Conservation (phyloP, 2,113 vertebrate genomes). For the Melanocharis versteri region DNA sequence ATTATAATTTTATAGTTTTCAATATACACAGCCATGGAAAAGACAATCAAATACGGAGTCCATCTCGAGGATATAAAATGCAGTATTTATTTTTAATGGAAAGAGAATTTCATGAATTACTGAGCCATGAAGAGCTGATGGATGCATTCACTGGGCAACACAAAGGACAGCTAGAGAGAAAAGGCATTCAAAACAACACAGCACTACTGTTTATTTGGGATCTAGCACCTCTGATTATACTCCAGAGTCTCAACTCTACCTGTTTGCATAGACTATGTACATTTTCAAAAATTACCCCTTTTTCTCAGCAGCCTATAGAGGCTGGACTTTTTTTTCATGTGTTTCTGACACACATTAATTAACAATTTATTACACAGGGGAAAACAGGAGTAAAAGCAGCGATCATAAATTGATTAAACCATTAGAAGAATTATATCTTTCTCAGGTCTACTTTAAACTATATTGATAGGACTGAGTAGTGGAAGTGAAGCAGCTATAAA, state of each 20-base stretch:
- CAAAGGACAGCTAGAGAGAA: not conserved
- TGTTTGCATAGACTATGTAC: not conserved
- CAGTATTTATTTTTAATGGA: slow-evolving; percentile 81
- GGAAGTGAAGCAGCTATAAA: not conserved
- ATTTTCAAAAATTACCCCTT: not conserved
- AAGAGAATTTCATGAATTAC: slow-evolving; percentile 73
- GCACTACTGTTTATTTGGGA: not conserved
- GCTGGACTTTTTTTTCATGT: not conserved
- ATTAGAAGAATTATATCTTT: slow-evolving; percentile 38
- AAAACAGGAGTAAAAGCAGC: slow-evolving; percentile 34
- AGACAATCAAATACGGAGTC: slow-evolving; percentile 69
- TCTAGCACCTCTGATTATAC: not conserved
- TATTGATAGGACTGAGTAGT: not conserved
- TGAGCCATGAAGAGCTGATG: slow-evolving; percentile 59
- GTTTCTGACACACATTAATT: slow-evolving; percentile 9
- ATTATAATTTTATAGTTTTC: slow-evolving; percentile 79
- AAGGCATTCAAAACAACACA: not conserved
- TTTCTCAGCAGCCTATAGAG: not conserved
- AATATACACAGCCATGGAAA: slow-evolving; percentile 34
- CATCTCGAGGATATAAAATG: slow-evolving; percentile 71
- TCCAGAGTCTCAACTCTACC: not conserved
- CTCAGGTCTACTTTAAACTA: slow-evolving; percentile 22
- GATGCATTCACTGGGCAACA: slow-evolving; percentile 20
- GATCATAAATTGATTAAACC: slow-evolving; percentile 35
- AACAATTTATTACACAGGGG: slow-evolving; percentile 42